Base-by-base conservation (phyloP, 2,113 vertebrate genomes). In the Malaclemys terrapin region DNA sequence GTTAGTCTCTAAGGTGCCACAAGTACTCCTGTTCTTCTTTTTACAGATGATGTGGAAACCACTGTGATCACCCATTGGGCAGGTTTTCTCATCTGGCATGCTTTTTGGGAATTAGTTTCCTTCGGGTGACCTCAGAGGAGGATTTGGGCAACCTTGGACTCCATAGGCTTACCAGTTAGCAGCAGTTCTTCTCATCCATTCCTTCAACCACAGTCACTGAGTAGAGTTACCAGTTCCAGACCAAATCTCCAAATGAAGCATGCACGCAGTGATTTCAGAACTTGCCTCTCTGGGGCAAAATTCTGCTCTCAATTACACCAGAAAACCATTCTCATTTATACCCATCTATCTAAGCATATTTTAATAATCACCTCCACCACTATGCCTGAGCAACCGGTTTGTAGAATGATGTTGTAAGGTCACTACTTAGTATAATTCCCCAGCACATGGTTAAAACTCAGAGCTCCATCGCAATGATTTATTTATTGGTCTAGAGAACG, bases 81-180 rank as follows among this genome's bases (percentile, higher is more conserved):
- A 80, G 27, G 24, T 69, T 85, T 0, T 0, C 38, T 2, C 42
- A 35, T 25, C 25, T 65, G n/a, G 62, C 0, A 0, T 5, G 0
- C n/a, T 59, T 35, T 27, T 81, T 7, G 25, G 49, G 47, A 85
- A 8, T 2, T 20, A 54, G 6, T 53, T 84, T 1, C 19, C 24
- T 57, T 54, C 38, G 5, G n/a, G 72, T 25, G 24, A 78, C n/a
- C 42, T 45, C 42, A 8, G 6, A 78, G 42, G 24, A 78, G 38
- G 72, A 6, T 76, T 24, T 78, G 42, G 47, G 75, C 42, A 27
- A 47, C 10, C 38, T 47, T 45, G 22, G 42, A 76, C 5, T 45
- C 42, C 22, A 76, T 7, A 90, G 12, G 5, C 49, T 86, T 53
- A 52, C 0, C 0, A 22, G 19, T 87, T 83, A 79, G 2, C 2